Base-by-base conservation (phyloP, 2,888 invertebrate species). In the Endomychus coccineus region DNA sequence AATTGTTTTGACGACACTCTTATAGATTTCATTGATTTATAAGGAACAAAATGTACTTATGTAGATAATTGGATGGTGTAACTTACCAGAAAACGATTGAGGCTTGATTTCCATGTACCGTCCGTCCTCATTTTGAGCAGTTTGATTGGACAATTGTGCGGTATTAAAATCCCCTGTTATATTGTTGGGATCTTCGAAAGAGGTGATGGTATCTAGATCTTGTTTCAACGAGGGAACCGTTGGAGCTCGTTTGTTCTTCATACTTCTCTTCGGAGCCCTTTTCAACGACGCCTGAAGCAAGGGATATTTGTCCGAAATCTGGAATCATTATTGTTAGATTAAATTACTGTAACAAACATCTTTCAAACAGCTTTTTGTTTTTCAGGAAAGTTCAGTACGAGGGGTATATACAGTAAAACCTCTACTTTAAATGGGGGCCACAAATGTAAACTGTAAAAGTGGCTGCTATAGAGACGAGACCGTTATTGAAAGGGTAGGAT, bases 71-170 rank as follows among this genome's bases (percentile, higher is more conserved):
- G 54, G 70, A n/a, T n/a, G n/a, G n/a, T n/a, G 70, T 46, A 14
- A 17, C 37, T 43, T 40, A 74, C 59, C 61, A 29, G 52, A 51
- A 37, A 64, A 55, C 5, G 49, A 53, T 36, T 73, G 74, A 4
- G 75, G 75, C 62, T 75, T 76, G 12, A 73, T 72, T 61, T 74
- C 72, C 54, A 70, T 69, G 24, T 71, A 67, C 39, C 72, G 70
- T 66, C 57, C 16, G 15, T 29, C 39, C 2, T 39, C 29, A 4
- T 24, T 27, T 19, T 31, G 19, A 5, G 4, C 3, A 12, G n/a
- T 24, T 28, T 17, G 13, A 10, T 16, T 28, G 9, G 14, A 24
- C 15, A 15, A 16, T 42, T 43, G 17, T 25, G 27, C 34, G 15
- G 5, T 9, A n/a, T n/a, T n/a, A n/a, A n/a, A n/a, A n/a, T n/a